Percentiles rank a stretch among this genome's conserved stretches.
phyloP scores from a whole-genome alignment of 2,113 vertebrate genomes.

The Marmota monax region DNA sequence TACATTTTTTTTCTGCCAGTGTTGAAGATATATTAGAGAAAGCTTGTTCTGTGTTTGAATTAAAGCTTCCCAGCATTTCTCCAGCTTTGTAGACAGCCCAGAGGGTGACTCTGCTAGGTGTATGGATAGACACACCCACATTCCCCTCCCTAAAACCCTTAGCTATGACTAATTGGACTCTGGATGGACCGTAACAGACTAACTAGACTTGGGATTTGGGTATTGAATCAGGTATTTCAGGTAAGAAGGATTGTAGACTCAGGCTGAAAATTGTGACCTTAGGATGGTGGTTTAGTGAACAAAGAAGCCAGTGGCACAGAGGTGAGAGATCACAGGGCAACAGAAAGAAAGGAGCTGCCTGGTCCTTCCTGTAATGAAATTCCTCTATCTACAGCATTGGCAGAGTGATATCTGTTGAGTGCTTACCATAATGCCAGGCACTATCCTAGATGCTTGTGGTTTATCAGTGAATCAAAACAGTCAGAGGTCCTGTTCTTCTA shows the following conservation, averaged over 20 bases:
- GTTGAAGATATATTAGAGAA: not conserved
- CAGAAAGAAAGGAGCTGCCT: not conserved
- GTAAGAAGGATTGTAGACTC: not conserved
- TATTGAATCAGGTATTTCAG: not conserved
- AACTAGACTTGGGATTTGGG: slow-evolving; percentile 37
- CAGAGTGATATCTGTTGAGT: not conserved
- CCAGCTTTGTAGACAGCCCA: not conserved
- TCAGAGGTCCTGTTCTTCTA: not conserved
- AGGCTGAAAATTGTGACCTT: not conserved
- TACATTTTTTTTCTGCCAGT: not conserved
- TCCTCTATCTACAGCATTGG: not conserved
- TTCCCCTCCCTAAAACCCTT: fast-evolving
- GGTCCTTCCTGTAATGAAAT: not conserved
- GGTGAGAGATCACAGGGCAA: not conserved
- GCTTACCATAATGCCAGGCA: not conserved
- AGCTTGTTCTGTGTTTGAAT: slow-evolving; percentile 26
- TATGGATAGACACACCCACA: not conserved
- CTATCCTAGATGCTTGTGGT: not conserved
- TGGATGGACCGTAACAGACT: not conserved
- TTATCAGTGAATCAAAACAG: not conserved
- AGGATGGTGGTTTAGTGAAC: not conserved
- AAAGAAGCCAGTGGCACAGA: not conserved
- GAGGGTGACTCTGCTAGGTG: not conserved
- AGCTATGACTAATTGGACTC: not conserved
- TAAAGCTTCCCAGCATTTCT: not conserved